A percentile compares a stretch with the other conserved stretches of the same genome.
These are phyloP conservation scores for Siphonodentalium dalli DNA, from an alignment of 2,888 invertebrate species.

Conservation along the genomic window DNA sequence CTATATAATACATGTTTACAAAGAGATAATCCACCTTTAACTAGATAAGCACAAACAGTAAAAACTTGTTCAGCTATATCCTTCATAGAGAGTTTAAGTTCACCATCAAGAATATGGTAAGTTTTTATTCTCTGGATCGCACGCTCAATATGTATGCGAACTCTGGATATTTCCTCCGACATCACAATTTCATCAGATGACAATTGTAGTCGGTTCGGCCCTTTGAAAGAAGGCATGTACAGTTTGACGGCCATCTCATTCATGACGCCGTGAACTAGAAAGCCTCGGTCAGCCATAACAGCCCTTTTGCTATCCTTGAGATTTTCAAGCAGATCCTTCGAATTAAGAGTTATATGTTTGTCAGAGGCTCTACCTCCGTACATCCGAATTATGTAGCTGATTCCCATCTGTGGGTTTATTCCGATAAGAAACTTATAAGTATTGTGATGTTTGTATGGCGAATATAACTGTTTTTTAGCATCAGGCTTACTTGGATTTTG, in stretches of 20 bases:
- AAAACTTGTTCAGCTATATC: constrained; percentile 20
- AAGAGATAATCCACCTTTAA: constrained; percentile 17
- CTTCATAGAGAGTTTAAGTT: constrained; percentile 15
- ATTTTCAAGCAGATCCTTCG: constrained; percentile 2
- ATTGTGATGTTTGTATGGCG: constrained; percentile 21
- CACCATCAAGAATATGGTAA: constrained; percentile 13
- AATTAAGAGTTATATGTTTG: constrained; percentile 16
- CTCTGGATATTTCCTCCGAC: constrained; percentile 17
- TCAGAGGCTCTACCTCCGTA: constrained; percentile 23
- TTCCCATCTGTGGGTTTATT: constrained; percentile 17
- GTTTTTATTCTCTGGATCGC: constrained; percentile 16
- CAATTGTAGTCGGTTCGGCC: constrained; percentile 12
- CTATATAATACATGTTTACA: too few relatives aligned
- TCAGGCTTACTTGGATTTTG: constrained; percentile 13
- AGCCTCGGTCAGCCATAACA: constrained; percentile 24
- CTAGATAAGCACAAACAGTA: constrained; percentile 19
- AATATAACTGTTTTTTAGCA: constrained; percentile 14
- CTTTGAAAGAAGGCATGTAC: constrained; percentile 23
- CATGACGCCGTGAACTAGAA: constrained; percentile 7
- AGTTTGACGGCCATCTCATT: constrained; percentile 17
- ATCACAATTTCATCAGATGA: background rate
- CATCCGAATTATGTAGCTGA: constrained; percentile 19
- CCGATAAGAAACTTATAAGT: constrained; percentile 24
- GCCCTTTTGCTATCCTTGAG: constrained; percentile 8
- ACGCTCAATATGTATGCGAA: constrained; percentile 16